These are phyloP conservation scores for Megamerina dolium DNA, from an alignment of 2,888 invertebrate genomes.

Conservation along the genomic window DNA sequence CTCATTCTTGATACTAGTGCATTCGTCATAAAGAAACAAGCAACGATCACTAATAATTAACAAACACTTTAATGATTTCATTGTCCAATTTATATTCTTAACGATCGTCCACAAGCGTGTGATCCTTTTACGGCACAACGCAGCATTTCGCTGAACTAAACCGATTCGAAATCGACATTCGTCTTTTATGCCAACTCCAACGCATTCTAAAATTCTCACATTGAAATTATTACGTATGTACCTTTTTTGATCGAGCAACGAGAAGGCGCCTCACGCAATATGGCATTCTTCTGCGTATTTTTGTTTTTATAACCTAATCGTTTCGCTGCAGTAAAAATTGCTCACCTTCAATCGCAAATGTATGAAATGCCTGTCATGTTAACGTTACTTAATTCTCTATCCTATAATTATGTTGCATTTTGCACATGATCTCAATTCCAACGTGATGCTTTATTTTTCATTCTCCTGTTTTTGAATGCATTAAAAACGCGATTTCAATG, in stretches of 20 bases:
- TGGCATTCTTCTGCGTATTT: constrained; percentile 27
- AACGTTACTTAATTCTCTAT: no score
- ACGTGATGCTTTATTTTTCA: no score
- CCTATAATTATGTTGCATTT: no score
- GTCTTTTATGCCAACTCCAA: constrained; percentile 30
- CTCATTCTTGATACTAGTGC: no score
- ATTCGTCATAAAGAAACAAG: not conserved
- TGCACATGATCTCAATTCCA: no score
- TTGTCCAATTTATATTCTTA: constrained; percentile 43
- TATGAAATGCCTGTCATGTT: not conserved
- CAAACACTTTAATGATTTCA: constrained; percentile 41
- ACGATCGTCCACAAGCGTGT: constrained; percentile 26
- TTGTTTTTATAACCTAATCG: constrained; percentile 37
- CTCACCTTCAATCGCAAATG: constrained; percentile 4
- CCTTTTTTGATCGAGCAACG: constrained; percentile 31
- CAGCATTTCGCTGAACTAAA: constrained; percentile 1
- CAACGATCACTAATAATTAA: constrained; percentile 18
- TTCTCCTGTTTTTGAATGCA: no score
- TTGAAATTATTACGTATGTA: no score
- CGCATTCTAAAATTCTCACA: constrained; percentile 44
- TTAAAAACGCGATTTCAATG: no score
- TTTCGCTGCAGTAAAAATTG: constrained; percentile 10
- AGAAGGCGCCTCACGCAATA: constrained; percentile 44
- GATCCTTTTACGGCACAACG: not conserved
- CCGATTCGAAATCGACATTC: constrained; percentile 1